A percentile compares a stretch with the other conserved stretches of the same genome.
These are phyloP conservation scores for Rhipidura dahli DNA, from an alignment of 2,113 vertebrate species.

Conservation along the genomic window DNA sequence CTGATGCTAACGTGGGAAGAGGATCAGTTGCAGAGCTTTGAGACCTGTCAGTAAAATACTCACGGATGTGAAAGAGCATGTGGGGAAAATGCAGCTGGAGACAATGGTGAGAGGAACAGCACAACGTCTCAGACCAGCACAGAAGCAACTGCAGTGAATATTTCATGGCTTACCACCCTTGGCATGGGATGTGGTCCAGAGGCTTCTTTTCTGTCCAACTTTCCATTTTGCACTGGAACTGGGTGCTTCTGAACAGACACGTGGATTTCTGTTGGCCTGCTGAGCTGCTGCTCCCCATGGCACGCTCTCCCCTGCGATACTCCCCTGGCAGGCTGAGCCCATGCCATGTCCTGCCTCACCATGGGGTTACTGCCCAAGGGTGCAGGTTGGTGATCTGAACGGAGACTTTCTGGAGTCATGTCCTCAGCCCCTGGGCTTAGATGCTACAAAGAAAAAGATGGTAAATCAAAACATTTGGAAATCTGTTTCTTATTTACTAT, in stretches of 20 bases:
- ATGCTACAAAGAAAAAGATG: background rate
- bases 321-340: background rate
- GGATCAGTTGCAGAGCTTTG: rapidly evolving
- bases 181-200: background rate
- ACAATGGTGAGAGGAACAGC: background rate
- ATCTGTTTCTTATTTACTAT: conserved; percentile 50
- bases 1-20: rapidly evolving
- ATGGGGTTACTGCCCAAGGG: rapidly evolving
- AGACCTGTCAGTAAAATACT: background rate
- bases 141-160: background rate
- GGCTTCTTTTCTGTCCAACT: background rate
- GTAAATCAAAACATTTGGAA: conserved; percentile 6
- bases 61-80: background rate
- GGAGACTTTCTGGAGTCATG: background rate
- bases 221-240: background rate
- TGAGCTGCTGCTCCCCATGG: background rate
- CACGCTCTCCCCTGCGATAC: rapidly evolving
- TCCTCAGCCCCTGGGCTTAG: background rate
- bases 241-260: background rate
- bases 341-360: background rate
- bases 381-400: rapidly evolving
- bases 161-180: background rate
- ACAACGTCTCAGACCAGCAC: background rate
- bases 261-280: background rate
- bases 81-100: background rate